Evolutionary conservation across 1,140 invertebrate genomes (phyloP), one percentile per base, ranked within the genome.

Genomic region (Drosophila ercepeae): DNA sequence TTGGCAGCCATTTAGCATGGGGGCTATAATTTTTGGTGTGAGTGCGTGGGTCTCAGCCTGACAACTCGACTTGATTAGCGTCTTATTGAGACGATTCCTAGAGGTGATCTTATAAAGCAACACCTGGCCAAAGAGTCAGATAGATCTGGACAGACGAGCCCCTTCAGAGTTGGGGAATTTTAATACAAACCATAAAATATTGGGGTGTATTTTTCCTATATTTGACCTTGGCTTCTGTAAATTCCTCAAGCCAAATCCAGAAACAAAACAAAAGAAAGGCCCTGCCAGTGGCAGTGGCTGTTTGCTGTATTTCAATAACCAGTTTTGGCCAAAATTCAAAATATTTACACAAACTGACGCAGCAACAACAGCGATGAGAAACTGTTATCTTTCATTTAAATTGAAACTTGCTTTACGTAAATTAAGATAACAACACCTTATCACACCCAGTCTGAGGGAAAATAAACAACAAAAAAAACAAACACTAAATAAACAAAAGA

Each of bases 361-460:
- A 54, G 50, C 23, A 48, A 45, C 11, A 59, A 59, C 32, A 67
- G 21, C 23, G 39, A 27, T 42, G 50, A 60, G 23, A 48, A 39
- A 18, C 23, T 59, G 44, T 75, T 72, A 73, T 79, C 53, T 78
- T 52, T 52, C 18, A 75, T 83, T 71, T 75, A 75, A 84, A 78
- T 84, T 59, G 52, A 78, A 59, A 72, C 70, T 78, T 60, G 57
- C 63, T 76, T 64, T 72, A 57, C 73, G 73, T 82, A 55, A 79
- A 63, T 63, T 75, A 29, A 73, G 81, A 86, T 88, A 86, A 86
- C 73, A 58, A 42, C 27, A 16, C 13, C 52, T 70, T 86, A 86
- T 86, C 81, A 70, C 39, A 42, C 25, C n/a, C 25, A 32, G 48
- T 39, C 44, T 60, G 42, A 23, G 27, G n/a, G n/a, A n/a, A n/a